Base-by-base conservation (phyloP, 2,113 vertebrate species). In the Amphilophus citrinellus region DNA sequence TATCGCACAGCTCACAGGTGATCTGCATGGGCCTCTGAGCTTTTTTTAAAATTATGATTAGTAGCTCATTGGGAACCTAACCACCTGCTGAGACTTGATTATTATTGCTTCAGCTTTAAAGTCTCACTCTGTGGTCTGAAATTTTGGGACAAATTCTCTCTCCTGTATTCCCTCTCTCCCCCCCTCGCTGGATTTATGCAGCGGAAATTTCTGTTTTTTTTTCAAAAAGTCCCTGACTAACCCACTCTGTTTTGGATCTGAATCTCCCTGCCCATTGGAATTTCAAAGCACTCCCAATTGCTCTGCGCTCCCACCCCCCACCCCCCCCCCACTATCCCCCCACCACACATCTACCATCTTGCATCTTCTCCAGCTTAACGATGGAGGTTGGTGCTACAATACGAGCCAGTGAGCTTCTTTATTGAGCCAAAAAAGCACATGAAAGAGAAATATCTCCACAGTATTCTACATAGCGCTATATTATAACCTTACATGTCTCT, bases 211-310 rank as follows among this genome's bases (percentile, higher is more conserved):
- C 57, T 79, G 59, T 22, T 61, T 88, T 61, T 88, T 27, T 82
- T 58, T n/a, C 22, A 17, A 84, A 80, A 91, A 87, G 6, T 79
- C 71, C 63, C 66, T 53, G 60, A 79, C 50, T 89, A 77, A 6
- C 37, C 60, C 89, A 44, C 62, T 80, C 77, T 62, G 63, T 82
- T 88, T 90, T 77, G 77, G 66, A 90, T 89, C 83, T 76, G 86
- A 87, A 80, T 87, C 76, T 85, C 47, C 11, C 44, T 65, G 61
- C 78, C 85, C 73, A 73, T 62, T 84, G 86, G 86, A 90, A 89
- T 91, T 91, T 91, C 84, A 92, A 92, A 85, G 82, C 60, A 30
- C 57, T 84, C 73, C 71, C 84, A 83, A 71, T 79, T 30, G 76
- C 65, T 44, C 61, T 11, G 2, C n/a, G 6, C 66, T 37, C 30